phyloP scores from a whole-genome alignment of 2,113 vertebrate genomes.

The Bubo blakistoni region DNA sequence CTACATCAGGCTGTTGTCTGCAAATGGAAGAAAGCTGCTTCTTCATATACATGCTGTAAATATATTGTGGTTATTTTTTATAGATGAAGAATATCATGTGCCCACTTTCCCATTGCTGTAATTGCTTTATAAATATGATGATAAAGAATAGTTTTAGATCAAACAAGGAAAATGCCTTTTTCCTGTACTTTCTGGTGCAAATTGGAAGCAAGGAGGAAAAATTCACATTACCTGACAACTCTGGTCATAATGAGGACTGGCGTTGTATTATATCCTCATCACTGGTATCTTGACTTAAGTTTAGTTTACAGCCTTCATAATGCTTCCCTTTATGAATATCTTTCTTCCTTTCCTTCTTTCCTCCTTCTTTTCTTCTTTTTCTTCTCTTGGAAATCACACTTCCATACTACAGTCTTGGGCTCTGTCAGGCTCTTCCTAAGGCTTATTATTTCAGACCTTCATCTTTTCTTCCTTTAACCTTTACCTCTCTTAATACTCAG shows the following conservation, averaged over 20 bases:
- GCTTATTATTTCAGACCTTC: neutral
- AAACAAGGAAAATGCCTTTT: neutral
- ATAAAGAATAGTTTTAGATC: neutral
- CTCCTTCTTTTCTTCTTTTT: neutral
- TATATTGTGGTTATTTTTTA: neutral
- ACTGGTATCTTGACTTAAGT: neutral
- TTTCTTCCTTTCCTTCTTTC: neutral
- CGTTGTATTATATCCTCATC: neutral
- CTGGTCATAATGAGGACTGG: neutral
- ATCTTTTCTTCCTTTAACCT: neutral
- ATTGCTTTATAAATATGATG: neutral
- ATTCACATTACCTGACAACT: neutral
- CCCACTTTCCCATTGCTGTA: neutral
- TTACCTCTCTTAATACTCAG: neutral
- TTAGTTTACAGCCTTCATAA: neutral
- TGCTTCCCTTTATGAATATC: neutral
- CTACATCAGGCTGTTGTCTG: neutral
- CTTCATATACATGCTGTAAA: neutral
- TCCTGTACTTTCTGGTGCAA: neutral
- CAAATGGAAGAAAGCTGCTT: neutral
- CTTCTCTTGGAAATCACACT: neutral
- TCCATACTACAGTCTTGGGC: neutral
- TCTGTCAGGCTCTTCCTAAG: neutral
- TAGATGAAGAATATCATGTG: neutral
- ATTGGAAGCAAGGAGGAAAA: neutral